A percentile compares a stretch with the other conserved stretches of the same genome.
These are phyloP conservation scores for Lumbricus terrestris DNA, from an alignment of 2,888 invertebrate genomes.

Conservation along the genomic window DNA sequence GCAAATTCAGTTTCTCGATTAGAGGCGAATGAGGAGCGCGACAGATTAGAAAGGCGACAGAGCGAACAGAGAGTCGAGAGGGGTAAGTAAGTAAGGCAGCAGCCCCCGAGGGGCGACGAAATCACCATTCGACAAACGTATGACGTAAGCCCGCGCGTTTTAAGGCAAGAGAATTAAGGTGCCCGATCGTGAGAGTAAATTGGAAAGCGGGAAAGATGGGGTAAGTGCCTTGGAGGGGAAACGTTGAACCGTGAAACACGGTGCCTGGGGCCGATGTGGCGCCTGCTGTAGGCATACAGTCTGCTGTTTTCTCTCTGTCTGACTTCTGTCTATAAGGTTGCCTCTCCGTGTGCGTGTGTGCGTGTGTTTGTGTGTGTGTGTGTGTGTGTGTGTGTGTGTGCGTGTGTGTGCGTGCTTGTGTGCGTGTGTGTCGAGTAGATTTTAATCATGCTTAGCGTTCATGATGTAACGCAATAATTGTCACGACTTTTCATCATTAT, in stretches of 20 bases:
- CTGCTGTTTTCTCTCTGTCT: not conserved
- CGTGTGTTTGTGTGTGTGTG: not conserved
- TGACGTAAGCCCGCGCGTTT: not conserved
- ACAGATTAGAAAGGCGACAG: not conserved
- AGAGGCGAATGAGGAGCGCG: not conserved
- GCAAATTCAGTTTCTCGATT: not conserved
- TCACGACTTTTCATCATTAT: not conserved
- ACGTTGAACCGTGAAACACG: not conserved
- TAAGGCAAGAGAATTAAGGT: not conserved
- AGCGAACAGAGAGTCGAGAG: not conserved
- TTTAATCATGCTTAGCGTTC: not conserved
- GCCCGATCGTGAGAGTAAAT: not conserved
- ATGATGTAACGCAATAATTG: constrained; percentile 13
- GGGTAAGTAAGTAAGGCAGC: not conserved
- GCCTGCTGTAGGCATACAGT: no score
- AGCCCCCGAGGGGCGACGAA: not conserved
- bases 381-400: no score
- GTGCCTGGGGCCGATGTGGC: not conserved
- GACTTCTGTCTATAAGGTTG: not conserved
- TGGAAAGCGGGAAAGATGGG: not conserved
- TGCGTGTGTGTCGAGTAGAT: not conserved
- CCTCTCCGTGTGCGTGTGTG: not conserved
- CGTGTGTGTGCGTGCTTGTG: no score
- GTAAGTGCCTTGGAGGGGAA: not conserved
- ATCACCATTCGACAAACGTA: not conserved